These are phyloP conservation scores for Larimichthys polyactis DNA, from an alignment of 2,113 vertebrate species.

Conservation along the genomic window DNA sequence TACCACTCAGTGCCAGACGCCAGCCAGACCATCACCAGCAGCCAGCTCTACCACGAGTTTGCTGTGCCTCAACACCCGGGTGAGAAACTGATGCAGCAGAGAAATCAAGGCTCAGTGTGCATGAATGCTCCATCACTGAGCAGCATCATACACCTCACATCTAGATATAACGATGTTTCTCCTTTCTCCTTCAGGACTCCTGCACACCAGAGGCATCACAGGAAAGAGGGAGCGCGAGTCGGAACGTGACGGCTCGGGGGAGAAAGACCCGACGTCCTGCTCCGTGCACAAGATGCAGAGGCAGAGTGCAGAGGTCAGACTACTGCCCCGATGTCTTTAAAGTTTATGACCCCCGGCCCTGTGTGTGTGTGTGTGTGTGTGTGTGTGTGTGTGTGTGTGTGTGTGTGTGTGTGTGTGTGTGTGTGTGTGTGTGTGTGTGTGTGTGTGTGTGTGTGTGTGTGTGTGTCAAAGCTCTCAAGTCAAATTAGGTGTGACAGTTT, in stretches of 20 bases:
- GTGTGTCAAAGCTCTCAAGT: not conserved
- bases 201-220: slow-evolving; percentile 71
- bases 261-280: slow-evolving; percentile 68
- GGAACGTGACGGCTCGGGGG: slow-evolving; percentile 68
- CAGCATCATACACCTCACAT: no score
- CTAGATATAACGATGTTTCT: rapidly evolving
- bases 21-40: slow-evolving; percentile 65
- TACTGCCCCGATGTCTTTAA: no score
- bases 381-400: no score
- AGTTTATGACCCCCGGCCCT: no score
- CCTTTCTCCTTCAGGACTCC: slow-evolving; percentile 61
- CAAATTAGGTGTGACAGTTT: not conserved
- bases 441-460: no score
- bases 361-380: no score
- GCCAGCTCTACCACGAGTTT: slow-evolving; percentile 77
- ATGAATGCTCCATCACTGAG: not conserved
- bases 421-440: not conserved
- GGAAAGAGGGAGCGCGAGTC: slow-evolving; percentile 83
- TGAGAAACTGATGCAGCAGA: slow-evolving; percentile 24
- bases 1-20: slow-evolving; percentile 75
- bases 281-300: slow-evolving; percentile 80
- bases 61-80: slow-evolving; percentile 81
- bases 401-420: no score
- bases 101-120: not conserved
- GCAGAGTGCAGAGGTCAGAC: slow-evolving; percentile 75